Base-by-base conservation (phyloP, 2,797 vertebrate genomes). In the Geotrypetes seraphini region DNA sequence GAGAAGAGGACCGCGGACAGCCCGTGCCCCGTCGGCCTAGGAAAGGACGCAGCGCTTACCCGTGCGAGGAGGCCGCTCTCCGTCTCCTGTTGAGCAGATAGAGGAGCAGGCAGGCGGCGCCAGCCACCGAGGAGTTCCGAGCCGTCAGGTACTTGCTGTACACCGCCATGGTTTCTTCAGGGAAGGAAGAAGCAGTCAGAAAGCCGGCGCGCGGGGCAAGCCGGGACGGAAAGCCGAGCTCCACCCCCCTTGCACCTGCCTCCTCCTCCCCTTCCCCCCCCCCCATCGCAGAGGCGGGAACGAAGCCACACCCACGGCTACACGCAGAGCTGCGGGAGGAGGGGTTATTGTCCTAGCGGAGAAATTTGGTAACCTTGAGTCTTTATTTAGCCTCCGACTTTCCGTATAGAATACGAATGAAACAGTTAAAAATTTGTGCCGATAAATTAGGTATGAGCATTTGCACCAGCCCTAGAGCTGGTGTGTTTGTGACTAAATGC, bases 101-200 rank as follows among this genome's bases (percentile, higher is more conserved):
- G 2, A 95, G 50, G 10, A 86, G 32, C 17, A 90, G 39, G 40
- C 92, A 43, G n/a, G 81, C 47, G 5, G 85, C 85, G 5, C 86
- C 87, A 3, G 85, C 90, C 54, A 87, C 62, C 30, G 88, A 83
- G 10, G 86, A 88, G 58, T 88, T 89, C 26, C 73, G 91, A 32
- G 74, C 77, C 10, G 91, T 91, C 40, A 96, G 15, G 48, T 87
- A 86, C 65, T 88, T 95, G 77, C 93, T 96, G 67, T 92, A 74
- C 26, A 77, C 78, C 72, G 90, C 92, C 93, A 97, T 97, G 60
- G 75, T 65, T 53, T 53, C 59, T 52, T 41, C 16, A 37, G 15
- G 4, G 41, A 33, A 11, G 20, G 25, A 18, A 33, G 22, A 10
- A 31, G 19, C 16, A 17, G 7, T n/a, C n/a, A 21, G 15, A 12